phyloP scores from a whole-genome alignment of 2,888 invertebrate genomes.

The Cantharis lateralis region DNA sequence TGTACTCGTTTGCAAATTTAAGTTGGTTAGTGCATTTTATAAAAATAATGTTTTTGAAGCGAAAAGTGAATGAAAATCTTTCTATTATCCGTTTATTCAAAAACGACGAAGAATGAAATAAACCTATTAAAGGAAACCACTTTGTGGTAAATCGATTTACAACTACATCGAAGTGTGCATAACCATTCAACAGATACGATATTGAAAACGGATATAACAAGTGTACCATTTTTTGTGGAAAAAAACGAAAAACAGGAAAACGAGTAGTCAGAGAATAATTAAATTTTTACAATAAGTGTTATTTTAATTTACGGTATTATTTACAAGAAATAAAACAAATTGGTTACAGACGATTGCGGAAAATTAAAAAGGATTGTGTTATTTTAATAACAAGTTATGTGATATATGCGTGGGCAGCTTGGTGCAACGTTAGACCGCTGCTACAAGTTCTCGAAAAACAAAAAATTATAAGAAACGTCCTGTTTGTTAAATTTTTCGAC shows the following conservation, averaged over 20 bases:
- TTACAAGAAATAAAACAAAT: too few relatives aligned
- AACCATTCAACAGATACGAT: conserved; percentile 28
- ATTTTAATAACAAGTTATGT: too few relatives aligned
- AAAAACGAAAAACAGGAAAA: not conserved
- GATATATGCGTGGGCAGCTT: too few relatives aligned
- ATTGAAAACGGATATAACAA: conserved; percentile 20
- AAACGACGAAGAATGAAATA: conserved; percentile 11
- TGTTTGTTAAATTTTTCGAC: too few relatives aligned
- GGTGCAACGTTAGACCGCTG: too few relatives aligned
- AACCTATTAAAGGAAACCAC: conserved; percentile 26
- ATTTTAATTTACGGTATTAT: too few relatives aligned
- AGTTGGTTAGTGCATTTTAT: not conserved
- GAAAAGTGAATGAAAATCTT: not conserved
- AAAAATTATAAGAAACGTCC: too few relatives aligned
- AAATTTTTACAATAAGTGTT: too few relatives aligned
- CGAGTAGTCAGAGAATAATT: too few relatives aligned
- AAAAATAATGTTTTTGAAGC: not conserved
- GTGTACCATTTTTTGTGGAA: conserved; percentile 6
- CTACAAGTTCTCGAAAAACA: too few relatives aligned
- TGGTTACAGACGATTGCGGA: too few relatives aligned
- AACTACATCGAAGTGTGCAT: conserved; percentile 17
- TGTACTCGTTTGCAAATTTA: not conserved
- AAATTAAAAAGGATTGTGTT: too few relatives aligned
- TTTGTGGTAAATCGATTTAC: conserved; percentile 30
- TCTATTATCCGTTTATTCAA: not conserved